These are phyloP conservation scores for Epiperipatus broadwayi DNA, from an alignment of 2,888 invertebrate genomes.

Conservation along the genomic window DNA sequence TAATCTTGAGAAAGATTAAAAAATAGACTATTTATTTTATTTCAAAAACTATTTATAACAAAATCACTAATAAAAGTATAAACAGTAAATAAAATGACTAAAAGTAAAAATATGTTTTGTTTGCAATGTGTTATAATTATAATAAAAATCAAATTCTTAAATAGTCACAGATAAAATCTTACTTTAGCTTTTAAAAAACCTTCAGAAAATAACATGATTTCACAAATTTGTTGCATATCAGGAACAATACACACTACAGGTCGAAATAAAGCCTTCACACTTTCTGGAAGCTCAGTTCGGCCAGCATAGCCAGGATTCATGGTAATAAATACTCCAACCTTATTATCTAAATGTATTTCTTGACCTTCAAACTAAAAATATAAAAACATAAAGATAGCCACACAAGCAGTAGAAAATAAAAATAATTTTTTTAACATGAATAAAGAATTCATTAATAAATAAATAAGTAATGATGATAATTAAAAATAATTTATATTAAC, in stretches of 20 bases:
- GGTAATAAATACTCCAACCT: conserved; percentile 80
- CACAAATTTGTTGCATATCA: conserved; percentile 73
- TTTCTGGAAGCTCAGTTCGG: conserved; percentile 73
- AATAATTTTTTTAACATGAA: background rate
- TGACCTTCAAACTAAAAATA: conserved; percentile 52
- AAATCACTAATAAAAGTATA: background rate
- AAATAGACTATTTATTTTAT: too few relatives aligned
- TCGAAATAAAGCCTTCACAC: conserved; percentile 71
- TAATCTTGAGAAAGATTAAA: too few relatives aligned
- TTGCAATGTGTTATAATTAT: conserved; percentile 44
- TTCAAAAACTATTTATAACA: background rate
- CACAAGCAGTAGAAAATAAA: background rate
- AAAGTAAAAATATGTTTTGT: conserved; percentile 82
- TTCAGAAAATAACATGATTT: conserved; percentile 75
- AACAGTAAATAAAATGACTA: conserved; percentile 37
- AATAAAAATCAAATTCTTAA: conserved; percentile 19
- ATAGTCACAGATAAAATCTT: conserved; percentile 9
- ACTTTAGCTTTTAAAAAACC: conserved; percentile 76
- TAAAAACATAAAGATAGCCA: conserved; percentile 13
- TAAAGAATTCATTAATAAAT: background rate
- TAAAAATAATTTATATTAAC: conserved; percentile 13
- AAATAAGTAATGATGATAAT: conserved; percentile 6
- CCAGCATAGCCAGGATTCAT: conserved; percentile 91
- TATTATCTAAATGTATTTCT: conserved; percentile 58
- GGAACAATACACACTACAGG: conserved; percentile 82